A percentile compares a stretch with the other conserved stretches of the same genome.
Conservation (phyloP, 2,888 invertebrate genomes). For the Gymnosoma rotundatum region DNA sequence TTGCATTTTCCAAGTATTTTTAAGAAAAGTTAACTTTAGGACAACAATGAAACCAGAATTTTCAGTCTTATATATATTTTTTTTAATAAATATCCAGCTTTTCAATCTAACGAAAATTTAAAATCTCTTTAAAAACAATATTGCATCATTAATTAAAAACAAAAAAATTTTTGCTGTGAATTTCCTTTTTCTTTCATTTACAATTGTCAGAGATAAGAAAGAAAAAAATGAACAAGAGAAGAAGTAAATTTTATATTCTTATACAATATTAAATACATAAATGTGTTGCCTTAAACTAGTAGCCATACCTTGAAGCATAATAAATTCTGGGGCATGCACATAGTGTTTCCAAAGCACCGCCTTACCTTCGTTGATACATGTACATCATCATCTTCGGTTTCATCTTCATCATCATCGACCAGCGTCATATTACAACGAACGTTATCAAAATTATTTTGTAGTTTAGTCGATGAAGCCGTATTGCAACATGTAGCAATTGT, state of each 20-base stretch:
- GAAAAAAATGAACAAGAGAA: conserved; percentile 28
- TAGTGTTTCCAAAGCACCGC: conserved; percentile 87
- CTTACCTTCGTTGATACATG: conserved; percentile 85
- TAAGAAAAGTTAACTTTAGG: no score
- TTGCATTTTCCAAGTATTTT: no score
- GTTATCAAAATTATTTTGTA: conserved; percentile 69
- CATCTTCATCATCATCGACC: conserved; percentile 73
- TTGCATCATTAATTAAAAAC: conserved; percentile 53
- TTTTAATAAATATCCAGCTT: background rate
- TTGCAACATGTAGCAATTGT: conserved; percentile 16
- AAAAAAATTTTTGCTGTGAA: conserved; percentile 21
- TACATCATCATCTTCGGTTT: conserved; percentile 76
- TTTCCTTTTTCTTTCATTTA: conserved; percentile 40
- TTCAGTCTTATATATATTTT: background rate
- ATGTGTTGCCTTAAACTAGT: conserved; percentile 76
- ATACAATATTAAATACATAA: conserved; percentile 81
- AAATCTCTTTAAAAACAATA: background rate
- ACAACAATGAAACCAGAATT: no score
- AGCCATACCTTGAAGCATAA: conserved; percentile 92
- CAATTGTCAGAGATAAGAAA: conserved; percentile 12
- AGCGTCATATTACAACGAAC: conserved; percentile 64
- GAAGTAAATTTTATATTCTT: conserved; percentile 48
- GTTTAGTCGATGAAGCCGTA: conserved; percentile 43
- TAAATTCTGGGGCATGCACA: conserved; percentile 92
- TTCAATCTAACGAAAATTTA: background rate